phyloP scores from a whole-genome alignment of 2,797 vertebrate genomes.

The Sebastes hopkinsi region DNA sequence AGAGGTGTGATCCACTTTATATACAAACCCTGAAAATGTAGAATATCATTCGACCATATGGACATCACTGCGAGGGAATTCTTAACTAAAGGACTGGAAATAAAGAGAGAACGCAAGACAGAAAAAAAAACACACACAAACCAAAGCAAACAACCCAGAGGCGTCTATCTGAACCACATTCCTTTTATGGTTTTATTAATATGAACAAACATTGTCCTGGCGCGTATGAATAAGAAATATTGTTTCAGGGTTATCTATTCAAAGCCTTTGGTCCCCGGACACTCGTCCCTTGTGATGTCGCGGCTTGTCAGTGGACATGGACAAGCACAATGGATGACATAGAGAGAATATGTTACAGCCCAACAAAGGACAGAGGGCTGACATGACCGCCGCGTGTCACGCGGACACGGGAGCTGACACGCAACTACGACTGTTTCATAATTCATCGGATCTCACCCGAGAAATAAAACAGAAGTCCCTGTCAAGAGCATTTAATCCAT shows the following conservation, averaged over 20 bases:
- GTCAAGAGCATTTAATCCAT: conserved; percentile 56
- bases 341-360: conserved; percentile 40
- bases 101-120: conserved; percentile 5
- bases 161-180: conserved; percentile 28
- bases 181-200: conserved; percentile 56
- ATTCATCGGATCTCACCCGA: conserved; percentile 54
- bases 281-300: conserved; percentile 10
- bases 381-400: conserved; percentile 37
- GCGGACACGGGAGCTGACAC: not conserved
- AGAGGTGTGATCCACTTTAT: conserved; percentile 37
- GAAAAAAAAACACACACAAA: not conserved
- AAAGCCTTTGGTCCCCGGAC: conserved; percentile 43
- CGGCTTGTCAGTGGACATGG: conserved; percentile 34
- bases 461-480: conserved; percentile 56
- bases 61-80: conserved; percentile 47
- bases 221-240: conserved; percentile 41
- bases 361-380: conserved; percentile 8
- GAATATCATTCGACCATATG: conserved; percentile 57
- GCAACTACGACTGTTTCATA: conserved; percentile 49
- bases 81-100: conserved; percentile 14
- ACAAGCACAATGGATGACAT: not conserved
- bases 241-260: conserved; percentile 42
- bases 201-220: conserved; percentile 53
- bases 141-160: conserved; percentile 64
- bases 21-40: conserved; percentile 44